Percentiles rank a stretch among this genome's conserved stretches.
These are phyloP conservation scores for Etheostoma nigrum DNA, from an alignment of 2,797 vertebrate species.

Conservation along the genomic window DNA sequence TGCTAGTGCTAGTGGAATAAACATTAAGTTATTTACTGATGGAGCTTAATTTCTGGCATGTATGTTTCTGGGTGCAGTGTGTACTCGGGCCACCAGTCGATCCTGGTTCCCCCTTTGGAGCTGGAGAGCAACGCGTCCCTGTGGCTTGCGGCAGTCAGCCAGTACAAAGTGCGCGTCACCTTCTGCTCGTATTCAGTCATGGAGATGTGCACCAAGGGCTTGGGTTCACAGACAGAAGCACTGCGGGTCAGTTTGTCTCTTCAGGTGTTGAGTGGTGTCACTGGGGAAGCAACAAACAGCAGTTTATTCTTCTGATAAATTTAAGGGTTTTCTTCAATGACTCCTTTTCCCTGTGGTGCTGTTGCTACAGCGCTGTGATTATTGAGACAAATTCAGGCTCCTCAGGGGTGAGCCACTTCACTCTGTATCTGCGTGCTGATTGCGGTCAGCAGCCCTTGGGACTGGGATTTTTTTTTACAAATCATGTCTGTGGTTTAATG, in stretches of 20 bases:
- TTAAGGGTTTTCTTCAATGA: slow-evolving; percentile 7
- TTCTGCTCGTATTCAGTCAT: slow-evolving; percentile 99
- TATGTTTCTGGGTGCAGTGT: slow-evolving; percentile 84
- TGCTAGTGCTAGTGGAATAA: not conserved
- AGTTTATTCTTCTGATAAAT: not conserved
- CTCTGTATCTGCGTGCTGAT: slow-evolving; percentile 8
- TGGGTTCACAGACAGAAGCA: slow-evolving; percentile 91
- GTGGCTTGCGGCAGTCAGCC: slow-evolving; percentile 95
- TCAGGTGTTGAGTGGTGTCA: not conserved
- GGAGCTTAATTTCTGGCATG: not conserved
- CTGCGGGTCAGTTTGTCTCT: slow-evolving; percentile 87
- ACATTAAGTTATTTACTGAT: not conserved
- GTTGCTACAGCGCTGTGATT: slow-evolving; percentile 9
- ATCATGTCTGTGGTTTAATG: slow-evolving; percentile 20
- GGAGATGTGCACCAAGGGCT: slow-evolving; percentile 97
- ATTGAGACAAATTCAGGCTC: slow-evolving; percentile 24
- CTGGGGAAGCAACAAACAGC: not conserved
- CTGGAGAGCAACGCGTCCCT: slow-evolving; percentile 94
- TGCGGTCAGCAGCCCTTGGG: slow-evolving; percentile 11
- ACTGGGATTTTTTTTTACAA: not conserved
- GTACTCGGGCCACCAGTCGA: slow-evolving; percentile 96
- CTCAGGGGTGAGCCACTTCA: slow-evolving; percentile 12
- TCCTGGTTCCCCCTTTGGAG: slow-evolving; percentile 95
- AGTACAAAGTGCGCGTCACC: slow-evolving; percentile 95
- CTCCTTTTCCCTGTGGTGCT: not conserved